These are phyloP conservation scores for Potorous gilbertii DNA, from an alignment of 2,797 vertebrate genomes.

Conservation along the genomic window DNA sequence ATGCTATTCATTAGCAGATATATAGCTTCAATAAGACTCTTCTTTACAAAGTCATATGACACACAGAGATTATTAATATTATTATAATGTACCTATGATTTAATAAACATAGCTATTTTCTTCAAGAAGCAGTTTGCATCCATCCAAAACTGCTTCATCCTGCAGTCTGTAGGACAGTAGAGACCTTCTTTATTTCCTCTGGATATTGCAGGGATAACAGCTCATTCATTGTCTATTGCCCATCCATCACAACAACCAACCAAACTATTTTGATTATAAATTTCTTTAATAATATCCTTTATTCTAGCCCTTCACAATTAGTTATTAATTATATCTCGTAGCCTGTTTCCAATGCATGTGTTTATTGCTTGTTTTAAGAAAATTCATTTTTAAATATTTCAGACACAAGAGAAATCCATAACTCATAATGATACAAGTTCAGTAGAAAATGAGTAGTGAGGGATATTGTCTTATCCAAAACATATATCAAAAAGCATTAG, in stretches of 20 bases:
- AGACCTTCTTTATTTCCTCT: neutral
- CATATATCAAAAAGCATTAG: neutral
- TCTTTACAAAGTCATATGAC: neutral
- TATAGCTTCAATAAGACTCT: neutral
- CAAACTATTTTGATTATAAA: neutral
- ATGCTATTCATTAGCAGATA: neutral
- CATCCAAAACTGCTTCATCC: accelerated
- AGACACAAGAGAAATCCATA: neutral
- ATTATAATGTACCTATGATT: neutral
- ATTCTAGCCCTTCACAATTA: neutral
- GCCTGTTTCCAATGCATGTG: neutral
- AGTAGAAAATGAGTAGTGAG: neutral
- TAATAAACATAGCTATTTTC: neutral
- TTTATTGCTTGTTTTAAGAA: neutral
- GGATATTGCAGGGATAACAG: neutral
- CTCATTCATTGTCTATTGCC: neutral
- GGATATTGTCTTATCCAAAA: neutral
- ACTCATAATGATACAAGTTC: neutral
- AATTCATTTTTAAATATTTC: neutral
- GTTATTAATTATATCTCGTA: neutral
- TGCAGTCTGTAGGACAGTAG: neutral
- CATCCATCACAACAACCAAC: neutral
- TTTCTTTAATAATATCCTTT: neutral
- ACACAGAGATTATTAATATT: neutral
- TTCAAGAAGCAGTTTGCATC: neutral